phyloP scores from a whole-genome alignment of 2,113 vertebrate species.

The Hippocampus zosterae region DNA sequence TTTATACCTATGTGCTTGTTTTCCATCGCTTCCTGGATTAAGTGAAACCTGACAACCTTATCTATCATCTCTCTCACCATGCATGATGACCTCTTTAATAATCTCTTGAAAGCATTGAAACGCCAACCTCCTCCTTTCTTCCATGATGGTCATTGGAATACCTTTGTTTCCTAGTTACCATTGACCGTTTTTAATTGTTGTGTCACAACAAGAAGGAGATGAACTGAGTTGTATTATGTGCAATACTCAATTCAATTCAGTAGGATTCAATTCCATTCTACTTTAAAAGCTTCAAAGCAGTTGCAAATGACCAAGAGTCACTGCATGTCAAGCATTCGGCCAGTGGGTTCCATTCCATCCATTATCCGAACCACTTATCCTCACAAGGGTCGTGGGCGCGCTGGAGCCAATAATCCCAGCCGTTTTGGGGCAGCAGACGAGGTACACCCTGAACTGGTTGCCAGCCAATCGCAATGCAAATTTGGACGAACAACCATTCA shows the following conservation, averaged over 20 bases:
- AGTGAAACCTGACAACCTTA: slow-evolving; percentile 53
- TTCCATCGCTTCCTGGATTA: slow-evolving; percentile 51
- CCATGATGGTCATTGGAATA: slow-evolving; percentile 46
- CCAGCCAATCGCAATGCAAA: no score
- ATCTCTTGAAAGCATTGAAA: slow-evolving; percentile 55
- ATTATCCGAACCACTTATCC: no score
- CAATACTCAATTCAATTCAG: background rate
- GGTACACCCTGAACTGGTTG: no score
- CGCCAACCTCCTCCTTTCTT: slow-evolving; percentile 40
- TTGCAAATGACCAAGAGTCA: background rate
- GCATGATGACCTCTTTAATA: slow-evolving; percentile 46
- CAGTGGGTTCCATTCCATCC: background rate
- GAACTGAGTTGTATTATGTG: background rate
- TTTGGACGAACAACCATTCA: no score
- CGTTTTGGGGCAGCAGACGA: no score
- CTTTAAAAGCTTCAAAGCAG: background rate
- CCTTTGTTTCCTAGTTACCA: slow-evolving; percentile 55
- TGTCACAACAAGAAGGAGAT: slow-evolving; percentile 22
- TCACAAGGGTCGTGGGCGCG: no score
- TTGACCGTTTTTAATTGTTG: slow-evolving; percentile 32
- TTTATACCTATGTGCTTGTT: slow-evolving; percentile 55
- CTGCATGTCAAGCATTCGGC: background rate
- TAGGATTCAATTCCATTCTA: background rate
- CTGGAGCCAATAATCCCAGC: no score
- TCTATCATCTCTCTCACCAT: slow-evolving; percentile 49